Evolutionary conservation across 2,888 invertebrate species (phyloP).

Genomic region (Alloplasta piceator): DNA sequence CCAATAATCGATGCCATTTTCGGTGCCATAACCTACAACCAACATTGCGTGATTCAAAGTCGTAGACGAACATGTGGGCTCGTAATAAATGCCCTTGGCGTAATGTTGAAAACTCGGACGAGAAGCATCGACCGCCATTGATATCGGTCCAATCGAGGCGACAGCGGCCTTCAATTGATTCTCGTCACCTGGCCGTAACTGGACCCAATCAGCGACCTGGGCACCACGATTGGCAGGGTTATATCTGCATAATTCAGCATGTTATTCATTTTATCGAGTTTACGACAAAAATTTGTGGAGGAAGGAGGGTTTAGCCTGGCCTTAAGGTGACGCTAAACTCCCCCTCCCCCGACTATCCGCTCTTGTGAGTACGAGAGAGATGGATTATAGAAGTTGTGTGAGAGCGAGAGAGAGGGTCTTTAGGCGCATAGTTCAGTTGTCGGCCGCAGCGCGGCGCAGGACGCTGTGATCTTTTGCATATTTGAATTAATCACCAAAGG

Average conservation of each 20-base stretch:
- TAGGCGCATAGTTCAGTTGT: too few relatives aligned
- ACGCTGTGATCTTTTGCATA: too few relatives aligned
- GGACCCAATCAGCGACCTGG: conserved; percentile 91
- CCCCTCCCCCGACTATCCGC: too few relatives aligned
- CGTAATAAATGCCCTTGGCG: conserved; percentile 91
- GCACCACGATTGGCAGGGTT: conserved; percentile 89
- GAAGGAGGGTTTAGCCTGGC: too few relatives aligned
- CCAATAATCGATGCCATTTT: conserved; percentile 90
- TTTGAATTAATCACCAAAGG: too few relatives aligned
- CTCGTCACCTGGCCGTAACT: conserved; percentile 90
- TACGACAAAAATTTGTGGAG: too few relatives aligned
- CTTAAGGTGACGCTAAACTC: too few relatives aligned
- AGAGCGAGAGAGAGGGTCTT: too few relatives aligned
- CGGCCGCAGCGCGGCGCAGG: too few relatives aligned
- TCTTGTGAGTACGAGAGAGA: too few relatives aligned
- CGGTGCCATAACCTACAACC: conserved; percentile 92
- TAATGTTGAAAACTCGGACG: conserved; percentile 94
- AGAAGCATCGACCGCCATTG: conserved; percentile 95
- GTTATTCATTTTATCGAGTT: conserved; percentile 1
- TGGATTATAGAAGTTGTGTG: too few relatives aligned
- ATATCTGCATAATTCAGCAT: conserved; percentile 83
- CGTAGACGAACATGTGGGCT: conserved; percentile 89
- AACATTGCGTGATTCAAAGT: conserved; percentile 94
- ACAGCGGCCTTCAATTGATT: conserved; percentile 90
- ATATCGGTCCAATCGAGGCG: conserved; percentile 93